These are phyloP conservation scores for Geotrupes spiniger DNA, from an alignment of 2,888 invertebrate species.

Conservation along the genomic window DNA sequence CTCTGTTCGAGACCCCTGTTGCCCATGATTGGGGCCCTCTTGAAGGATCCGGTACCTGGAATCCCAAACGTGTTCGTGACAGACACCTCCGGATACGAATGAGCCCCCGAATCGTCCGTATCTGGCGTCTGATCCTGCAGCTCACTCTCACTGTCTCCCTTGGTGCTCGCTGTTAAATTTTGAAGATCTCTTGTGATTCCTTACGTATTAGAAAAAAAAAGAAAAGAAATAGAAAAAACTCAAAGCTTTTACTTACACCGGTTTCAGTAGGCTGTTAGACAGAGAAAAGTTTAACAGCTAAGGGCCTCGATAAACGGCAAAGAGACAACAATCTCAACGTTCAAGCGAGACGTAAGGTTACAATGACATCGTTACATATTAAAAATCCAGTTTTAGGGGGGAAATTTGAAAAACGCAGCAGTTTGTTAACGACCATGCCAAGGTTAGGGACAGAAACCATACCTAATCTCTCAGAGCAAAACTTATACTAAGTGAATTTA, in stretches of 20 bases:
- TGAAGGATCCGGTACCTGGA: constrained; percentile 54
- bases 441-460: no score
- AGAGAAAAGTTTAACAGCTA: constrained; percentile 15
- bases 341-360: no score
- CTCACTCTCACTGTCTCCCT: constrained; percentile 67
- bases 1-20: constrained; percentile 60
- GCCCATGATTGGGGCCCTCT: constrained; percentile 61
- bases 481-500: no score
- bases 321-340: not conserved
- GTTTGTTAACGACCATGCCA: no score
- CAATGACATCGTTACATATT: no score
- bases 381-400: no score
- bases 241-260: constrained; percentile 21
- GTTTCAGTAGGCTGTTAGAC: constrained; percentile 20
- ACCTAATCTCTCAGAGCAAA: no score
- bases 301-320: constrained; percentile 1
- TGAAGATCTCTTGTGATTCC: constrained; percentile 52
- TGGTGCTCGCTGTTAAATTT: constrained; percentile 51
- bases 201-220: constrained; percentile 25
- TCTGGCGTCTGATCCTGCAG: constrained; percentile 69
- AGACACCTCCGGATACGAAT: constrained; percentile 52
- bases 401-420: no score
- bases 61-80: constrained; percentile 51
- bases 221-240: constrained; percentile 16
- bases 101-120: constrained; percentile 67